Evolutionary conservation across 2,888 invertebrate genomes (phyloP).

Genomic region (Pammene fasciana): DNA sequence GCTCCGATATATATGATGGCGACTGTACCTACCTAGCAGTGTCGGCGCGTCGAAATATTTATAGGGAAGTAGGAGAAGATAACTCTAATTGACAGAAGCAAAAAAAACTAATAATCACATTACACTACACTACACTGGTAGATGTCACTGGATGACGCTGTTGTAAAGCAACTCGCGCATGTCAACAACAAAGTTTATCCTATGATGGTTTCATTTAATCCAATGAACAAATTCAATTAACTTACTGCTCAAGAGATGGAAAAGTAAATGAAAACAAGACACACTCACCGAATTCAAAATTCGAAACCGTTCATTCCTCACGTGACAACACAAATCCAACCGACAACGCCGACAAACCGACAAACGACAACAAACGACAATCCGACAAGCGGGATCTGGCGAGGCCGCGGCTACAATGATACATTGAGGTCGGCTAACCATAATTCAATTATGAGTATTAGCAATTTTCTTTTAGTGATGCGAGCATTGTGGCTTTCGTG

Average conservation of each 20-base stretch:
- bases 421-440: slow-evolving; percentile 70
- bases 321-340: slow-evolving; percentile 30
- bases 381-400: slow-evolving; percentile 44
- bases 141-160: neutral
- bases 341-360: slow-evolving; percentile 42
- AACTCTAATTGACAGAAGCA: no score
- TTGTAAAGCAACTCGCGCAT: neutral
- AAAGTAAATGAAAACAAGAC: slow-evolving; percentile 35
- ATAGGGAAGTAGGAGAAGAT: no score
- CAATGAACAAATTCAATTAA: slow-evolving; percentile 8
- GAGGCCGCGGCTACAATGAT: slow-evolving; percentile 66
- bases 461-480: slow-evolving; percentile 74
- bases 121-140: no score
- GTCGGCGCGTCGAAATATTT: no score
- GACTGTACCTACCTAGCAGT: no score
- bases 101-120: no score
- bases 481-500: slow-evolving; percentile 47
- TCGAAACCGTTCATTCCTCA: slow-evolving; percentile 55
- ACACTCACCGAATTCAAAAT: slow-evolving; percentile 47
- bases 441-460: slow-evolving; percentile 83
- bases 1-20: no score
- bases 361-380: slow-evolving; percentile 18
- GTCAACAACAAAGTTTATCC: neutral
- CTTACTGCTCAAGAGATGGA: neutral
- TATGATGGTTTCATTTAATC: slow-evolving; percentile 2